These are phyloP conservation scores for Brachyalestes nurse DNA, from an alignment of 2,797 vertebrate genomes.

Conservation along the genomic window DNA sequence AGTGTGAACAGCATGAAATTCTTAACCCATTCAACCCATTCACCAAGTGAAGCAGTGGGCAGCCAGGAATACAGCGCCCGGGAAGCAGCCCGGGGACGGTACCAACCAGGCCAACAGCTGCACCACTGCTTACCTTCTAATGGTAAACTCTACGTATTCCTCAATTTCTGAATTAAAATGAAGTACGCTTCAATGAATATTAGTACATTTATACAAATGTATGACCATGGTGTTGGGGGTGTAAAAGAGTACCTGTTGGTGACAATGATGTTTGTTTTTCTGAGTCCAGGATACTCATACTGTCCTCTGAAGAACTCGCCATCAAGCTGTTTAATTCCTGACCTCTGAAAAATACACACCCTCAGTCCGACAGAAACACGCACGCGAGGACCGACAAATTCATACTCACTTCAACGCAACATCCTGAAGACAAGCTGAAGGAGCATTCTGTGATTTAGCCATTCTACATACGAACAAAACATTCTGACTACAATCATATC, in stretches of 20 bases:
- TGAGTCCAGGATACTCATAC: constrained; percentile 76
- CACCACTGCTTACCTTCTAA: too few relatives aligned
- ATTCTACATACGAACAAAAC: constrained; percentile 1
- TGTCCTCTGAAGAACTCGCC: constrained; percentile 84
- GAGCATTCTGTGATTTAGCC: background rate
- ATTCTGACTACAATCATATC: background rate
- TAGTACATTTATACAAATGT: background rate
- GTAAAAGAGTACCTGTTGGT: constrained; percentile 86
- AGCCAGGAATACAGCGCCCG: too few relatives aligned
- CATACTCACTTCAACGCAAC: background rate
- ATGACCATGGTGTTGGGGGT: background rate
- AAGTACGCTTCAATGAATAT: too few relatives aligned
- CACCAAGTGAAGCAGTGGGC: too few relatives aligned
- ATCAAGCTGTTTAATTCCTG: constrained; percentile 84
- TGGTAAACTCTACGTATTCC: too few relatives aligned
- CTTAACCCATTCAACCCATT: too few relatives aligned
- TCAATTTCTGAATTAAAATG: too few relatives aligned
- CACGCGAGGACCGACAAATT: background rate
- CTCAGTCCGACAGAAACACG: constrained; percentile 21
- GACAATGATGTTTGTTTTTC: constrained; percentile 83
- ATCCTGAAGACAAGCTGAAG: background rate
- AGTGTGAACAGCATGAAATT: too few relatives aligned
- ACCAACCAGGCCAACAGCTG: too few relatives aligned
- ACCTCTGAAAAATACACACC: constrained; percentile 77
- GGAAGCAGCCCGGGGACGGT: too few relatives aligned